Evolutionary conservation across 1,140 invertebrate genomes (phyloP).

Genomic region (Drosophila murphyi): DNA sequence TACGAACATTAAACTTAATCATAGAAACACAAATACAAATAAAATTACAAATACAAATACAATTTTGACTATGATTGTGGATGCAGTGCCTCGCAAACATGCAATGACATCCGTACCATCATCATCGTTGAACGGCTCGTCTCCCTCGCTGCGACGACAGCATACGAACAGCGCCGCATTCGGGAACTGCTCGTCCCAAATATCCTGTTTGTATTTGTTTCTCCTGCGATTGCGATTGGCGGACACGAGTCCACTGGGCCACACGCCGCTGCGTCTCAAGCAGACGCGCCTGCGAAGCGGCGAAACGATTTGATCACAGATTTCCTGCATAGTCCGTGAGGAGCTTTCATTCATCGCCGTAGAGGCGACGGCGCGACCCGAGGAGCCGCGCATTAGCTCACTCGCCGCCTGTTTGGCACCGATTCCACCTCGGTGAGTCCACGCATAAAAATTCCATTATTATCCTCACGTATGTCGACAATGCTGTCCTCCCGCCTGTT

Average conservation of each 20-base stretch:
- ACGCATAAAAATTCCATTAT: conserved; percentile 87
- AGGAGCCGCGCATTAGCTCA: conserved; percentile 90
- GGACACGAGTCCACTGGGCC: not conserved
- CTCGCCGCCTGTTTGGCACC: conserved; percentile 88
- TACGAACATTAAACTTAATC: conserved; percentile 31
- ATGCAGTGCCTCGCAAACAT: conserved; percentile 47
- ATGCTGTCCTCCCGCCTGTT: conserved; percentile 88
- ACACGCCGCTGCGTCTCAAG: conserved; percentile 8
- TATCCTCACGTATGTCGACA: conserved; percentile 94
- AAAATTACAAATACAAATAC: conserved; percentile 1
- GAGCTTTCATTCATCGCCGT: conserved; percentile 97
- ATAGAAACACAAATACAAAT: conserved; percentile 11
- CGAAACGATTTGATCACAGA: conserved; percentile 88
- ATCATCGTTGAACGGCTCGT: conserved; percentile 26
- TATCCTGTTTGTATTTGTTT: conserved; percentile 70
- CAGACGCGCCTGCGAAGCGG: conserved; percentile 28
- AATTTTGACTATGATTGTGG: conserved; percentile 14
- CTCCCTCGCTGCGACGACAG: conserved; percentile 50
- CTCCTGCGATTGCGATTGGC: conserved; percentile 29
- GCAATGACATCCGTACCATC: not conserved
- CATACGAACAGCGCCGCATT: conserved; percentile 62
- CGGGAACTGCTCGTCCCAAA: conserved; percentile 56
- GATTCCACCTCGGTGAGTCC: conserved; percentile 88
- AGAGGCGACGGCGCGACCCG: conserved; percentile 92
- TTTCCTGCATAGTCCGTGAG: conserved; percentile 90